Evolutionary conservation across 2,113 vertebrate species (phyloP).

Genomic region (Amblyornis subalaris): DNA sequence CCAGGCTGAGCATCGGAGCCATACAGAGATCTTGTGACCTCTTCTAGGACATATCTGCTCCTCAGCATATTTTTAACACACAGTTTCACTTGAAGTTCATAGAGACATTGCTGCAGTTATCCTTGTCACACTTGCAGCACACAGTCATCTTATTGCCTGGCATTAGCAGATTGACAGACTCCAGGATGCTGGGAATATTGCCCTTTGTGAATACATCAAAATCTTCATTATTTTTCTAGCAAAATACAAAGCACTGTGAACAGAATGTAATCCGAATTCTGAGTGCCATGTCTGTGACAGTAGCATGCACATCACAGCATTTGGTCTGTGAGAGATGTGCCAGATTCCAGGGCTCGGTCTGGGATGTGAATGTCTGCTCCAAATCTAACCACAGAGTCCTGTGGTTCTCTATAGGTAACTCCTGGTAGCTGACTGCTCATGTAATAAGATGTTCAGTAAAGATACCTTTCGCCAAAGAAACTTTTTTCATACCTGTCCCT

Average conservation of each 20-base stretch:
- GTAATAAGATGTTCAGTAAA: not conserved
- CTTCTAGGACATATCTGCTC: not conserved
- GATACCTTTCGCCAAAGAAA: not conserved
- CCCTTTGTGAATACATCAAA: not conserved
- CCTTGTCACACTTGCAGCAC: not conserved
- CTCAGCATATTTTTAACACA: not conserved
- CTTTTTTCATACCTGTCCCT: not conserved
- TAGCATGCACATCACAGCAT: not conserved
- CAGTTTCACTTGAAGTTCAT: not conserved
- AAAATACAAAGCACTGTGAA: not conserved
- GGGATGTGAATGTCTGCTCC: not conserved
- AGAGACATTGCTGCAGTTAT: not conserved
- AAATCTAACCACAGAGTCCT: not conserved
- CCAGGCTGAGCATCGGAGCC: not conserved
- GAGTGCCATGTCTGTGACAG: not conserved
- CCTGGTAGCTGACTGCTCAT: not conserved
- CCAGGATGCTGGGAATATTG: conserved; percentile 7
- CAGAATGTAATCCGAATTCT: not conserved
- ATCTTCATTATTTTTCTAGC: conserved; percentile 11
- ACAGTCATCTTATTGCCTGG: not conserved
- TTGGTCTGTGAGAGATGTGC: not conserved
- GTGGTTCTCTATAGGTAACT: not conserved
- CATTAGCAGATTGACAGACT: not conserved
- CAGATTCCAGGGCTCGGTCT: not conserved
- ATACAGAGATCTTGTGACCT: not conserved